These are phyloP conservation scores for Cepaea nemoralis DNA, from an alignment of 1,140 invertebrate species.

Conservation along the genomic window DNA sequence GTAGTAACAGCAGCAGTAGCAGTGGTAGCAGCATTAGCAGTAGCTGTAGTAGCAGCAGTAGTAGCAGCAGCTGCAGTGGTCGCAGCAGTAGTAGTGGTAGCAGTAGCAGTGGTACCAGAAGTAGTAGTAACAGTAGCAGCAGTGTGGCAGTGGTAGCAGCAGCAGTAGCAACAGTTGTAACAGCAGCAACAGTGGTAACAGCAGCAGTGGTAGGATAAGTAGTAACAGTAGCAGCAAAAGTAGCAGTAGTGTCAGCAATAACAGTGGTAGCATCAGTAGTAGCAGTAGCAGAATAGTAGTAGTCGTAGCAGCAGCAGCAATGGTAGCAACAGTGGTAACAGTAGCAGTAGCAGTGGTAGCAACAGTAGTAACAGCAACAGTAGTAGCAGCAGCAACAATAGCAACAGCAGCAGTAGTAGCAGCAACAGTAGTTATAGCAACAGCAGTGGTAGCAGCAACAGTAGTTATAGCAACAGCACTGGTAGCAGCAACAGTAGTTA, in stretches of 20 bases:
- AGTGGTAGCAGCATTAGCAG: slow-evolving; percentile 27
- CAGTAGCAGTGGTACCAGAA: slow-evolving; percentile 50
- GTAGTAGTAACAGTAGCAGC: slow-evolving; percentile 36
- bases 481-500: no score
- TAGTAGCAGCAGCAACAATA: no score
- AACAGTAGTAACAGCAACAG: no score
- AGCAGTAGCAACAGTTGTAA: slow-evolving; percentile 13
- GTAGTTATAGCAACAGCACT: no score
- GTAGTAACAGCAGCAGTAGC: slow-evolving; percentile 40
- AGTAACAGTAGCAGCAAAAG: slow-evolving; percentile 17
- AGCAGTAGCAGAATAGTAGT: no score
- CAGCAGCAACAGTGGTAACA: slow-evolving; percentile 15
- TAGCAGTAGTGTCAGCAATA: slow-evolving; percentile 13
- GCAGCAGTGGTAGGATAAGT: slow-evolving; percentile 7
- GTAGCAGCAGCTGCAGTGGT: slow-evolving; percentile 34
- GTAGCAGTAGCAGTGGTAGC: slow-evolving; percentile 8
- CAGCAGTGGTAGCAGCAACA: no score
- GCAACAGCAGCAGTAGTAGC: no score
- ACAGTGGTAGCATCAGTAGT: no score
- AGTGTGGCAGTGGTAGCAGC: neutral
- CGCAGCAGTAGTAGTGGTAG: slow-evolving; percentile 46
- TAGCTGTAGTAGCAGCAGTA: slow-evolving; percentile 34
- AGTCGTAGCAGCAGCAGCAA: no score
- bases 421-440: no score
- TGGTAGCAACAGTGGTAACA: neutral